Evolutionary conservation across 2,888 invertebrate species (phyloP), one percentile per base, ranked within the genome.

Genomic region (Agonopterix alstromeriana): DNA sequence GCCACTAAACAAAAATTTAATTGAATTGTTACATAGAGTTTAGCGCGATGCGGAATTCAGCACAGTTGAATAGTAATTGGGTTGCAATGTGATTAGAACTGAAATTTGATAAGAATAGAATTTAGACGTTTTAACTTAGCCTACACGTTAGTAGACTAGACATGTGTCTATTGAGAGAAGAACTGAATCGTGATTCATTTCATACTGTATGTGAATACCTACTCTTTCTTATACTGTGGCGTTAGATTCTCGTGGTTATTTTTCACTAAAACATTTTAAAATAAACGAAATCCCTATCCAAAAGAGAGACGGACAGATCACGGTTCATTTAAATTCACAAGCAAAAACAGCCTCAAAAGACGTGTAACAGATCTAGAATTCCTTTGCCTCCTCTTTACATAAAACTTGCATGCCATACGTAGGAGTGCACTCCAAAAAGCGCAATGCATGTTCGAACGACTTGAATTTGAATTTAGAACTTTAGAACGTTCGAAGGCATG

Each of bases 381-480:
- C 49, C 49, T 49, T 49, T 35, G 42, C 43, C 38, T 43, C 10
- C 41, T 41, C 41, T 11, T 41, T 40, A 43, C 48, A 48, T 48
- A 48, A 48, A 48, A 48, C 43, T 48, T 48, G 17, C 48, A 48
- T 41, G 35, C 35, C 9, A 27, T 10, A 44, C 12, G 17, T 35
- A 27, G 10, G n/a, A 44, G 44, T 35, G 44, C 44, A 11, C 44
- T 44, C 12, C 10, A 41, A 41, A 41, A 41, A 41, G 41, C 41
- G 10, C 11, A n/a, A n/a, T 8, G 11, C 41, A 41, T 41, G 41
- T 10, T 41, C 41, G 41, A 41, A 41, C 41, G n/a, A n/a, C 10
- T 41, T 3, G 10, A n/a, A 41, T 41, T 43, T 43, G 36, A 48
- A 35, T 45, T 41, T 45, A 48, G 14, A 49, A 45, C 40, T 45